Percentiles rank a stretch among this genome's conserved stretches.
These are phyloP conservation scores for Phoebastria nigripes DNA, from an alignment of 2,797 vertebrate species.

Conservation along the genomic window DNA sequence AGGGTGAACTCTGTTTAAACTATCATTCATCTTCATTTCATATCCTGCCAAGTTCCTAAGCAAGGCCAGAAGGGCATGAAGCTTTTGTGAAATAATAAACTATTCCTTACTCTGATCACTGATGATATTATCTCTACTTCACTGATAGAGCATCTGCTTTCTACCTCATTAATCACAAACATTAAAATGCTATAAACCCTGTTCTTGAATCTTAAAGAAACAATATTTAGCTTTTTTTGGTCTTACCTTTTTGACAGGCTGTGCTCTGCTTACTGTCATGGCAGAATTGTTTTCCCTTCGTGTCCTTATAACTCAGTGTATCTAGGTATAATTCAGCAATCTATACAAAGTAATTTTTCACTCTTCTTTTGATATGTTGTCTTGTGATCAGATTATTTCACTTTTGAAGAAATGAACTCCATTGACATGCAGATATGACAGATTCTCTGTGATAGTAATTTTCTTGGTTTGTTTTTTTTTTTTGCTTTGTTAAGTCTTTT, in stretches of 20 bases:
- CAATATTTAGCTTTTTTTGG: constrained; percentile 3
- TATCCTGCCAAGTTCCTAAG: constrained; percentile 51
- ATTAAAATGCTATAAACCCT: background rate
- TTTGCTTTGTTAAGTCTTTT: background rate
- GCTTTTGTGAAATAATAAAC: constrained; percentile 53
- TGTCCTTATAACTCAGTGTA: background rate
- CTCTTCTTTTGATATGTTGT: background rate
- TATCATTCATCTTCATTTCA: constrained; percentile 63
- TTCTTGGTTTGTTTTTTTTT: background rate
- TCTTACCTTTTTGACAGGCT: background rate
- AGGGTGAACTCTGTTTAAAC: constrained; percentile 44
- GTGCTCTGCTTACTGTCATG: background rate
- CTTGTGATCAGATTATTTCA: background rate
- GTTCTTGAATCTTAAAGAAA: constrained; percentile 15
- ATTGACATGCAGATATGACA: background rate
- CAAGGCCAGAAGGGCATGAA: constrained; percentile 49
- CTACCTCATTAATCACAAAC: constrained; percentile 41
- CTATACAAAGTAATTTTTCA: background rate
- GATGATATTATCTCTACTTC: constrained; percentile 36
- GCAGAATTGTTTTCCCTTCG: background rate
- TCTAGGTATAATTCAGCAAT: background rate
- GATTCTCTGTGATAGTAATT: background rate
- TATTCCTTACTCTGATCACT: background rate
- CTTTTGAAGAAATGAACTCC: background rate
- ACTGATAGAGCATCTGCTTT: constrained; percentile 46